Evolutionary conservation across 2,888 invertebrate genomes (phyloP), one percentile per base, ranked within the genome.

Genomic region (Lochmaea crataegi): DNA sequence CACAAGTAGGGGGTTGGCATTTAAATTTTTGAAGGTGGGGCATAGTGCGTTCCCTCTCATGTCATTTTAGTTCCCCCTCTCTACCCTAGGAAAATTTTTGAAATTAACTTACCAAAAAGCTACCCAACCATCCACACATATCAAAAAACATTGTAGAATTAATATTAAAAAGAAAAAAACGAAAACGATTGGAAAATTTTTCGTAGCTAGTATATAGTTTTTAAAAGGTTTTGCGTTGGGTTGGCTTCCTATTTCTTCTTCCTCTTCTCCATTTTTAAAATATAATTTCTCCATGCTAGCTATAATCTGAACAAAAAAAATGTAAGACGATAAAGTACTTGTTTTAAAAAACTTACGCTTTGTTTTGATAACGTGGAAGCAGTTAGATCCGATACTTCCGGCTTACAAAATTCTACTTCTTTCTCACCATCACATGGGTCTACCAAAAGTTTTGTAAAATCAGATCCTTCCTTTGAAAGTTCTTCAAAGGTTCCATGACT

Each of bases 41-140:
- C n/a, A n/a, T n/a, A n/a, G n/a, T n/a, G n/a, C n/a, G n/a, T n/a
- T n/a, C n/a, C n/a, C n/a, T n/a, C n/a, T n/a, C n/a, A n/a, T n/a
- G n/a, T n/a, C n/a, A n/a, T n/a, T n/a, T n/a, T n/a, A n/a, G n/a
- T n/a, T n/a, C n/a, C n/a, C n/a, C n/a, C n/a, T n/a, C n/a, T n/a
- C n/a, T n/a, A n/a, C n/a, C n/a, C n/a, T n/a, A n/a, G n/a, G n/a
- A n/a, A n/a, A n/a, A n/a, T n/a, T n/a, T n/a, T n/a, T n/a, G n/a
- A n/a, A n/a, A n/a, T n/a, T n/a, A n/a, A n/a, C 77, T 79, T 79
- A 85, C 86, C 85, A 86, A 45, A 80, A 82, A 38, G 83, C 82
- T 38, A 84, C 78, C 84, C 84, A 86, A 48, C 80, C 83, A 78
- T 86, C 86, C 32, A 83, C 81, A 51, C 79, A 79, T 75, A 83